These are phyloP conservation scores for Columbina picui DNA, from an alignment of 2,113 vertebrate genomes.

Conservation along the genomic window DNA sequence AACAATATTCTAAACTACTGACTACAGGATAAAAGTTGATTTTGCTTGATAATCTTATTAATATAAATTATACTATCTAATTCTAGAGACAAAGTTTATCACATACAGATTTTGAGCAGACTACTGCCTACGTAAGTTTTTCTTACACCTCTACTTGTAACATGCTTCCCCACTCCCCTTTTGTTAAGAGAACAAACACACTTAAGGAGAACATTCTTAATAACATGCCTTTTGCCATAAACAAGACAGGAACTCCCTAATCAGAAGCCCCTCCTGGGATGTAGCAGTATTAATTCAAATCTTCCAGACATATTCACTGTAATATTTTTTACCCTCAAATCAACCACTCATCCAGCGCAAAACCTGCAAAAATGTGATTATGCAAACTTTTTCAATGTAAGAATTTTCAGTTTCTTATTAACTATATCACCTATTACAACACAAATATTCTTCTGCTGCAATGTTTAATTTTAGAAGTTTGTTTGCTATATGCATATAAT, in stretches of 20 bases:
- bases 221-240: not conserved
- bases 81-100: not conserved
- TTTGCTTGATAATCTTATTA: not conserved
- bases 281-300: not conserved
- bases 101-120: not conserved
- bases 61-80: not conserved
- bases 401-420: not conserved
- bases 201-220: not conserved
- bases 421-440: rapidly evolving
- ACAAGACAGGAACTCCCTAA: not conserved
- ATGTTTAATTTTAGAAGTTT: not conserved
- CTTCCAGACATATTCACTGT: not conserved
- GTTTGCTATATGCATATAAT: not conserved
- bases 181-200: not conserved
- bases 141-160: not conserved
- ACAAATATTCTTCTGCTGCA: not conserved
- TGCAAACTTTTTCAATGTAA: not conserved
- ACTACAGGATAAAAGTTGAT: not conserved
- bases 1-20: not conserved
- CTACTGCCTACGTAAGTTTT: not conserved
- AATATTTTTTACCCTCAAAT: too few species aligned
- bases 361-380: not conserved
- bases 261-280: not conserved
- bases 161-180: not conserved
- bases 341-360: not conserved